Evolutionary conservation across 2,888 invertebrate species (phyloP).

Genomic region (Drosophila monieri): DNA sequence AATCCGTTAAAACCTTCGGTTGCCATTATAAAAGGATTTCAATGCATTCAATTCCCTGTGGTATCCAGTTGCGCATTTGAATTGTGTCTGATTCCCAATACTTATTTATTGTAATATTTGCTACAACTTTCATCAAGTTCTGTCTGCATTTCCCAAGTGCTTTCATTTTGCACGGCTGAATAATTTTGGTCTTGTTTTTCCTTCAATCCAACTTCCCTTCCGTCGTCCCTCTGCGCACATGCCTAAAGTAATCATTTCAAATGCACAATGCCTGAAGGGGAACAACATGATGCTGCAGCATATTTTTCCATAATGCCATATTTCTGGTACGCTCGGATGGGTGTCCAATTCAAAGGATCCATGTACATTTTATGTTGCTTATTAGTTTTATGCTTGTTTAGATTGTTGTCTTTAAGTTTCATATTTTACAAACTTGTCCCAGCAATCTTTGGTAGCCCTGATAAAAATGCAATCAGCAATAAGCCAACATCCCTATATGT

Average conservation of each 20-base stretch:
- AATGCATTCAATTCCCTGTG: conserved; percentile 13
- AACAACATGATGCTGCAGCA: conserved; percentile 34
- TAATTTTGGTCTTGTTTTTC: conserved; percentile 53
- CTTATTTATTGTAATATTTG: conserved; percentile 38
- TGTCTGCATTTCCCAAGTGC: conserved; percentile 43
- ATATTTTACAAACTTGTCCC: background rate
- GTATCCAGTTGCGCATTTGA: conserved; percentile 21
- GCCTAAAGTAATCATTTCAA: conserved; percentile 64
- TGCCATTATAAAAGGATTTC: background rate
- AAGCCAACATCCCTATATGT: background rate
- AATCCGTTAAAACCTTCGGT: background rate
- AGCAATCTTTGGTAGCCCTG: background rate
- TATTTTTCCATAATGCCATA: conserved; percentile 45
- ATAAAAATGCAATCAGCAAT: background rate
- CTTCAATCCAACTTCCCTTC: background rate
- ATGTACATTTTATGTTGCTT: conserved; percentile 5
- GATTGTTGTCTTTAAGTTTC: background rate
- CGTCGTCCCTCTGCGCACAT: conserved; percentile 9
- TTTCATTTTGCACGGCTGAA: conserved; percentile 48
- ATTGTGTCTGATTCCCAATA: conserved; percentile 17
- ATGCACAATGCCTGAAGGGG: conserved; percentile 58
- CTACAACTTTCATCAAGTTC: conserved; percentile 46
- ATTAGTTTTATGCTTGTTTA: conserved; percentile 7
- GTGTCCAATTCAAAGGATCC: conserved; percentile 4
- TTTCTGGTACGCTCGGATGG: conserved; percentile 9